Percentiles rank a stretch among this genome's conserved stretches.
These are phyloP conservation scores for Pentamera pediparva DNA, from an alignment of 53 echinoderm and acorn worm species.

Conservation along the genomic window DNA sequence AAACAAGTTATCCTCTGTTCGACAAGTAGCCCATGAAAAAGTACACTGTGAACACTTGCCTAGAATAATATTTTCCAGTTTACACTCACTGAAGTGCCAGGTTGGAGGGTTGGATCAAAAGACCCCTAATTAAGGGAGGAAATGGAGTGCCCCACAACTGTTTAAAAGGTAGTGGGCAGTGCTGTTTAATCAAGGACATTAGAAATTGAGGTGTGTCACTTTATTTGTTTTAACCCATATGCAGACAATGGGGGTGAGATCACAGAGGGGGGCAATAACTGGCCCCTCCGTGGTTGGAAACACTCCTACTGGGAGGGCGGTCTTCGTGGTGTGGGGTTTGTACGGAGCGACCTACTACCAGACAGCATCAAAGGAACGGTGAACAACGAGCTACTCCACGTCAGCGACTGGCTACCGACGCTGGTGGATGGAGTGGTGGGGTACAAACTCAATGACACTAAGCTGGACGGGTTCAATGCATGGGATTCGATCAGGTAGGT, in stretches of 20 bases:
- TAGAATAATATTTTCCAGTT: too few species aligned
- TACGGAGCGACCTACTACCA: slow-evolving; percentile 60
- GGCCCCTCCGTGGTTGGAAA: slow-evolving; percentile 68
- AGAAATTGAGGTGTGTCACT: background rate
- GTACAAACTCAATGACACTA: slow-evolving; percentile 29
- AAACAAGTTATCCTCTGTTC: too few species aligned
- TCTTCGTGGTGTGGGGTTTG: slow-evolving; percentile 60
- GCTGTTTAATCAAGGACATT: too few species aligned
- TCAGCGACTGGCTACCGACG: slow-evolving; percentile 92
- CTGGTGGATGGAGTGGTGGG: slow-evolving; percentile 75
- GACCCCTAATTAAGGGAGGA: too few species aligned
- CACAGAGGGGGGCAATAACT: slow-evolving; percentile 54
- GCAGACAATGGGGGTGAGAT: slow-evolving; percentile 64
- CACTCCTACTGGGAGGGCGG: slow-evolving; percentile 67
- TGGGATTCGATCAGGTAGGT: slow-evolving; percentile 70
- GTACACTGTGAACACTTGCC: too few species aligned
- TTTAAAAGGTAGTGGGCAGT: too few species aligned
- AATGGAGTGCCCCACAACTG: too few species aligned
- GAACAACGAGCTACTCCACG: slow-evolving; percentile 62
- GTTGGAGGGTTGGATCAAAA: too few species aligned
- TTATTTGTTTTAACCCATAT: background rate
- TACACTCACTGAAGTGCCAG: too few species aligned
- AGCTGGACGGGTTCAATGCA: slow-evolving; percentile 67
- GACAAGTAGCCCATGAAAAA: too few species aligned
- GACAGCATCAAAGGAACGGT: slow-evolving; percentile 51